phyloP scores from a whole-genome alignment of 2,888 invertebrate species.

The Azorinus chamasolen region DNA sequence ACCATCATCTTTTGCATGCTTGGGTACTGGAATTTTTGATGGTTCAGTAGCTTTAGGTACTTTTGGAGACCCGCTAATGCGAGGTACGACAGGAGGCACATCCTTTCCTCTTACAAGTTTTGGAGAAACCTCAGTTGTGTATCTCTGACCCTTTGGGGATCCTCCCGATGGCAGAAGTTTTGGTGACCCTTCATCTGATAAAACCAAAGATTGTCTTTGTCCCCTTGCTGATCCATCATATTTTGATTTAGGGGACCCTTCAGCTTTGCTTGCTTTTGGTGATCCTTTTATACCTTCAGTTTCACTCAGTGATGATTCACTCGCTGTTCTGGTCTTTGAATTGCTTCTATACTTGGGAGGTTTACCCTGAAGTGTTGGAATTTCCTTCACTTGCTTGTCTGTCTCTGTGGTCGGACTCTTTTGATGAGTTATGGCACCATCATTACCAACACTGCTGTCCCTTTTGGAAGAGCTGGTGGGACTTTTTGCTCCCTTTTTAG shows the following conservation, averaged over 20 bases:
- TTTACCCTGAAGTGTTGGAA: conserved; percentile 58
- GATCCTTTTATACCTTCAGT: conserved; percentile 61
- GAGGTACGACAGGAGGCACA: conserved; percentile 31
- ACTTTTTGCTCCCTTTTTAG: conserved; percentile 20
- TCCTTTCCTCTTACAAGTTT: conserved; percentile 47
- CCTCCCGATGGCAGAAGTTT: conserved; percentile 51
- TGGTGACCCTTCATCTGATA: conserved; percentile 66
- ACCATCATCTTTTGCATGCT: conserved; percentile 53
- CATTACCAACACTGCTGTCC: conserved; percentile 22
- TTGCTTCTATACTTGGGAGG: conserved; percentile 74
- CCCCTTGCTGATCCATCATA: conserved; percentile 69
- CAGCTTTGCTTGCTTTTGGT: conserved; percentile 37
- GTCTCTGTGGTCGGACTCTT: conserved; percentile 16
- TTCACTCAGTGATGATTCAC: conserved; percentile 80
- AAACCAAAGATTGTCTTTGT: conserved; percentile 39
- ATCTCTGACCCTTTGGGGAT: conserved; percentile 60
- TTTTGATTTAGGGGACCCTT: conserved; percentile 59
- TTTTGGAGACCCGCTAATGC: conserved; percentile 50
- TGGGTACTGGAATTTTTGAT: conserved; percentile 61
- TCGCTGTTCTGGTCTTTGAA: conserved; percentile 69
- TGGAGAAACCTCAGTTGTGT: conserved; percentile 59
- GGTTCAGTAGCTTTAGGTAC: conserved; percentile 31
- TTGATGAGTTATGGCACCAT: conserved; percentile 9
- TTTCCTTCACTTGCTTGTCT: conserved; percentile 30
- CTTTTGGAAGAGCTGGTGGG: conserved; percentile 26